Percentiles rank a stretch among this genome's conserved stretches.
Evolutionary conservation across 2,888 invertebrate genomes (phyloP).

Genomic region (Agonopterix arenella): DNA sequence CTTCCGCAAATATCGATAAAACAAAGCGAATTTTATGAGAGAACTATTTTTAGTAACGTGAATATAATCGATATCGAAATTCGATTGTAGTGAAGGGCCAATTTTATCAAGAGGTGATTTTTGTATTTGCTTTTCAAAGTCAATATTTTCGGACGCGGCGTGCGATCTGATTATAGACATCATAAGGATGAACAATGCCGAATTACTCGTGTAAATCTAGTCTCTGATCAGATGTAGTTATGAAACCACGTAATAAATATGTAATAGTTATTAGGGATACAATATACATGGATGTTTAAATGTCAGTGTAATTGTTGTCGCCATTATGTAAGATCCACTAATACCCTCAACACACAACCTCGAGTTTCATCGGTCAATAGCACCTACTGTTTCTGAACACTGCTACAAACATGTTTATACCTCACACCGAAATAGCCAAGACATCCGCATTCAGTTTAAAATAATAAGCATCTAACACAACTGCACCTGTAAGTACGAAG

Average conservation of each 20-base stretch:
- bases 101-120: slow-evolving; percentile 23
- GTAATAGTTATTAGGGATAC: slow-evolving; percentile 36
- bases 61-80: slow-evolving; percentile 13
- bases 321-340: slow-evolving; percentile 13
- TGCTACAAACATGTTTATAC: no score
- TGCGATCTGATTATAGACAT: slow-evolving; percentile 22
- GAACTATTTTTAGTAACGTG: slow-evolving; percentile 38
- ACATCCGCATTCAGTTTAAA: neutral
- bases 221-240: slow-evolving; percentile 27
- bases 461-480: no score
- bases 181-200: slow-evolving; percentile 44
- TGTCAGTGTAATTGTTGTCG: slow-evolving; percentile 18
- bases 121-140: slow-evolving; percentile 23
- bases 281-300: slow-evolving; percentile 21
- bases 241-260: slow-evolving; percentile 24
- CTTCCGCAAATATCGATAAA: slow-evolving; percentile 37
- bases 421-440: no score
- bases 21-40: slow-evolving; percentile 33
- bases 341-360: slow-evolving; percentile 18
- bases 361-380: slow-evolving; percentile 15
- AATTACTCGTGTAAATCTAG: slow-evolving; percentile 46
- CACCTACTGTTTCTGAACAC: slow-evolving; percentile 1
- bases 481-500: no score
- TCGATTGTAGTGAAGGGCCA: slow-evolving; percentile 30
- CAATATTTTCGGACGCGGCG: slow-evolving; percentile 39